phyloP scores from a whole-genome alignment of 2,113 vertebrate species.

The Triplophysa dalaica region DNA sequence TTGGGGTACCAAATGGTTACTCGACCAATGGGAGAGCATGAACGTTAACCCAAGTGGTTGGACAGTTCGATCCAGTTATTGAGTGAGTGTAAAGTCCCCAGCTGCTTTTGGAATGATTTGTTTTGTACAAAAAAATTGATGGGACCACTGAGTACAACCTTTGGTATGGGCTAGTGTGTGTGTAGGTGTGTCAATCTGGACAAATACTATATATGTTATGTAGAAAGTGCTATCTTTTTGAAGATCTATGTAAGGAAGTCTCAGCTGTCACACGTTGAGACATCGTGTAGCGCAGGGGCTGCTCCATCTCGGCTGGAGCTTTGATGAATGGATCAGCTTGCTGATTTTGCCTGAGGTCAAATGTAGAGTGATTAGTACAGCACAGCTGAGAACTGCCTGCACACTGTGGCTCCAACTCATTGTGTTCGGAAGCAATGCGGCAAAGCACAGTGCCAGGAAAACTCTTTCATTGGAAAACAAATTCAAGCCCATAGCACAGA shows the following conservation, averaged over 20 bases:
- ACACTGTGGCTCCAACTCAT: background rate
- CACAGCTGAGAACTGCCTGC: slow-evolving; percentile 54
- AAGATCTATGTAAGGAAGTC: slow-evolving; percentile 53
- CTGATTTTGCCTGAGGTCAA: slow-evolving; percentile 54
- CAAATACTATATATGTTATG: background rate
- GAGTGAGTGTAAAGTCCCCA: slow-evolving; percentile 16
- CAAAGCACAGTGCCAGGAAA: slow-evolving; percentile 13
- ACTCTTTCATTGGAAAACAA: slow-evolving; percentile 19
- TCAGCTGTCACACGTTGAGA: slow-evolving; percentile 47
- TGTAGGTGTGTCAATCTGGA: slow-evolving; percentile 42
- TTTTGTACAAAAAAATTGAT: background rate
- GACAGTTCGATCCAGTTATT: slow-evolving; percentile 15
- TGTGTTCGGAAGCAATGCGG: background rate
- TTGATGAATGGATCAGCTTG: slow-evolving; percentile 56
- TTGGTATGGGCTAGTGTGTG: slow-evolving; percentile 10
- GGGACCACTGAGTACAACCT: slow-evolving; percentile 30
- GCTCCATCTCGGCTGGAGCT: slow-evolving; percentile 55
- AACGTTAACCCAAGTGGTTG: slow-evolving; percentile 43
- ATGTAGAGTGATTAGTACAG: slow-evolving; percentile 56
- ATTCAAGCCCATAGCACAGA: slow-evolving; percentile 29
- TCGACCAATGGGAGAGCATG: slow-evolving; percentile 14
- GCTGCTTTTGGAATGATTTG: background rate
- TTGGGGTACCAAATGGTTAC: slow-evolving; percentile 14
- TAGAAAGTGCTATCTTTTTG: slow-evolving; percentile 1
- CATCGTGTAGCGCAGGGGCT: slow-evolving; percentile 49